Percentiles rank a stretch among this genome's conserved stretches.
These are phyloP conservation scores for Bimastos eiseni DNA, from an alignment of 2,888 invertebrate genomes.

Conservation along the genomic window DNA sequence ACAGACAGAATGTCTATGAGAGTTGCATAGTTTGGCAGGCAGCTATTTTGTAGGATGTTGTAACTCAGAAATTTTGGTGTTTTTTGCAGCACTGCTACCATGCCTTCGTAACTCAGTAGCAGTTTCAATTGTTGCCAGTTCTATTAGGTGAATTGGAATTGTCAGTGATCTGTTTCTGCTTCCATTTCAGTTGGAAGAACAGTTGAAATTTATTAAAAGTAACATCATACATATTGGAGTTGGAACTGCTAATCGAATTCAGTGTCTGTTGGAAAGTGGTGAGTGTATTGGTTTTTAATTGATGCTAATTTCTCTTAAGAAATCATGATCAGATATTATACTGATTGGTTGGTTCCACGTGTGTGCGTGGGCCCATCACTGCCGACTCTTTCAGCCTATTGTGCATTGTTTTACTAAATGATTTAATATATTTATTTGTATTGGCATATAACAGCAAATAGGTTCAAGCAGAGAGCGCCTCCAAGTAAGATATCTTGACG, in stretches of 20 bases:
- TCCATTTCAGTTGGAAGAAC: slow-evolving; percentile 49
- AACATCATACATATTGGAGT: slow-evolving; percentile 53
- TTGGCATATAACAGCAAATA: too few species aligned
- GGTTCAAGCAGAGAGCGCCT: too few species aligned
- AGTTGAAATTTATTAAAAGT: slow-evolving; percentile 52
- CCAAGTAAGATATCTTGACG: too few species aligned
- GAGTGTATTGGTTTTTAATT: background rate
- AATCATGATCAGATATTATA: too few species aligned
- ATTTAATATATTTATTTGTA: too few species aligned
- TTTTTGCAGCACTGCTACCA: background rate
- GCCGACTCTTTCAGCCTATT: too few species aligned
- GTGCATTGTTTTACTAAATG: too few species aligned
- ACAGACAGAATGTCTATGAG: too few species aligned
- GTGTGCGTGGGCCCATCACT: too few species aligned
- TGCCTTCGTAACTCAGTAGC: background rate
- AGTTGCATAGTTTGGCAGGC: background rate
- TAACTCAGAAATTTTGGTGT: background rate
- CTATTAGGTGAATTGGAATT: background rate
- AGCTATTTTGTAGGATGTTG: background rate
- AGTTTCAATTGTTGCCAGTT: slow-evolving; percentile 16
- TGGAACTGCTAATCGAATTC: slow-evolving; percentile 55
- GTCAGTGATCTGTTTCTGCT: slow-evolving; percentile 37
- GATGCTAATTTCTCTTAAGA: background rate
- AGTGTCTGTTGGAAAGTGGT: slow-evolving; percentile 52
- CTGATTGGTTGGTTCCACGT: too few species aligned